Base-by-base conservation (phyloP, 2,797 vertebrate genomes). In the Myripristis murdjan region DNA sequence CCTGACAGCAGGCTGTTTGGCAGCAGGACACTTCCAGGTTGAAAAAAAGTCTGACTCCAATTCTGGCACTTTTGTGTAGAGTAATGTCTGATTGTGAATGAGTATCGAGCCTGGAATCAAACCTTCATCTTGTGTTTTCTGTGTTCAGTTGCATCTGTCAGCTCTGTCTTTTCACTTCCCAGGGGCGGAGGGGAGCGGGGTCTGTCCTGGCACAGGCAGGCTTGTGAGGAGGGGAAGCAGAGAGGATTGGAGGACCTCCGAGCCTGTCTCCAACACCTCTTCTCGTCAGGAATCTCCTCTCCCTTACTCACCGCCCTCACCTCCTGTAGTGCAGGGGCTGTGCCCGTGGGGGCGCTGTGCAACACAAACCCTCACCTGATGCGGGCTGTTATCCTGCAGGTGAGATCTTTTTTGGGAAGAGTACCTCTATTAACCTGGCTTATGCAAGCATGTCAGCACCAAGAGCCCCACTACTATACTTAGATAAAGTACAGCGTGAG, bases 181-280 rank as follows among this genome's bases (percentile, higher is more conserved):
- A 96, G 95, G 81, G 95, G 95, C 20, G 98, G 98, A 82, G 97
- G 97, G 64, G 98, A 99, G 88, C 76, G 92, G 20, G 98, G 98
- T 70, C 94, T 97, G 51, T 81, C 87, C 18, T 99, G 98, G 98
- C 97, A 98, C 52, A 91, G 89, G 73, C 94, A 93, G 54, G 97
- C 96, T 46, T 82, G 95, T 28, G 88, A 95, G 66, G 91, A 91
- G 31, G 95, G 95, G 76, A 99, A 99, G 88, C 90, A 74, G 64
- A 95, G 92, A 67, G 96, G 96, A 24, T 91, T 97, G 69, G 93
- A 97, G 33, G 98, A 99, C 87, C 95, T 99, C 49, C 77, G 89
- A 58, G 95, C 96, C 66, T 98, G 97, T 84, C 92, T 99, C 83
- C 81, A 2, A 65, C 94, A 93, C 49, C 94, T 99, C 64, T 96